A percentile compares a stretch with the other conserved stretches of the same genome.
Evolutionary conservation across 2,888 invertebrate species (phyloP).

Genomic region (Willowsia nigromaculata): DNA sequence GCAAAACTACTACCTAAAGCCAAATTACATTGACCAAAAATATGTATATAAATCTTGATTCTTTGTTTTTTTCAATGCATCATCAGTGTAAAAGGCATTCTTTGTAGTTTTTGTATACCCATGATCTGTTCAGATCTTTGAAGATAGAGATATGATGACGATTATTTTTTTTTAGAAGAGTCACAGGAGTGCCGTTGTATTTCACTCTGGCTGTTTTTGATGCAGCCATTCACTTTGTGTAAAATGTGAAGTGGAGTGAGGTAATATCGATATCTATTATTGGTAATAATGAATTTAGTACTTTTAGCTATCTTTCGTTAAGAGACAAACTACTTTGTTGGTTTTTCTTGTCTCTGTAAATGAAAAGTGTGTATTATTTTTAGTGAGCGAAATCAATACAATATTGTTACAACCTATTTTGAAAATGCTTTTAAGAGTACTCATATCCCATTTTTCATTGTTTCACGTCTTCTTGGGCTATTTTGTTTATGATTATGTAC

Average conservation of each 20-base stretch:
- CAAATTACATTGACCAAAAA: slow-evolving; percentile 33
- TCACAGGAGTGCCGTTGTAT: slow-evolving; percentile 17
- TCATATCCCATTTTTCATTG: neutral
- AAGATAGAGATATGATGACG: slow-evolving; percentile 30
- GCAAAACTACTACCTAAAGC: neutral
- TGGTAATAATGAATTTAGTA: slow-evolving; percentile 13
- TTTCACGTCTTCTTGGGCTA: neutral
- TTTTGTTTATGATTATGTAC: neutral
- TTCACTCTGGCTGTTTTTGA: neutral
- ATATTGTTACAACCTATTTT: neutral
- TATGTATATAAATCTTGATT: neutral
- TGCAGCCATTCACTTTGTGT: slow-evolving; percentile 16
- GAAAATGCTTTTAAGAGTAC: neutral
- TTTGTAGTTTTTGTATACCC: neutral
- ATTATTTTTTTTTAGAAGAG: neutral
- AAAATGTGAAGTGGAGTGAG: slow-evolving; percentile 9
- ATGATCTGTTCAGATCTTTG: slow-evolving; percentile 7
- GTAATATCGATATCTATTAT: slow-evolving; percentile 36
- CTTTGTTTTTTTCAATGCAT: neutral
- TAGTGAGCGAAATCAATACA: neutral
- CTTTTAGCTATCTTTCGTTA: neutral
- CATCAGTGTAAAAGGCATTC: neutral
- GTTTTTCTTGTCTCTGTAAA: neutral
- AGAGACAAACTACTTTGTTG: neutral
- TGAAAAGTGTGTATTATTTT: neutral